Evolutionary conservation across 2,113 vertebrate species (phyloP).

Genomic region (Cyanoderma ruficeps): DNA sequence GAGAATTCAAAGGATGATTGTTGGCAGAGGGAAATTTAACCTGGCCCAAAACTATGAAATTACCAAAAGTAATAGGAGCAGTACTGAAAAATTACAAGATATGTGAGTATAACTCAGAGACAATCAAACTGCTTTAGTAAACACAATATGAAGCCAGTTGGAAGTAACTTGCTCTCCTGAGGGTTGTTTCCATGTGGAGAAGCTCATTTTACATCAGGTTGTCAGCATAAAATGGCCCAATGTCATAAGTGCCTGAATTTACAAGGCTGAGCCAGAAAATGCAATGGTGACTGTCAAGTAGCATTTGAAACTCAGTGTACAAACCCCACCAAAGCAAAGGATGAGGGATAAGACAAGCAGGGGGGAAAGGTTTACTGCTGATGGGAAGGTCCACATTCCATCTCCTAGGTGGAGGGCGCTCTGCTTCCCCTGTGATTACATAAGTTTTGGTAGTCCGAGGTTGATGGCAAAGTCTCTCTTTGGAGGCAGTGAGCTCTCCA

Average conservation of each 20-base stretch:
- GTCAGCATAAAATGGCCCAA: slow-evolving; percentile 42
- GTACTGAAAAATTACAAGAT: slow-evolving; percentile 55
- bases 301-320: not conserved
- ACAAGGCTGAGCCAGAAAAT: not conserved
- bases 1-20: slow-evolving; percentile 27
- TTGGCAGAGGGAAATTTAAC: slow-evolving; percentile 39
- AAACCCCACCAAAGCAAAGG: not conserved
- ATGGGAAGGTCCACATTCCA: not conserved
- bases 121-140: slow-evolving; percentile 51
- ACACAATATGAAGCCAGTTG: slow-evolving; percentile 56
- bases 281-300: not conserved
- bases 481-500: not conserved
- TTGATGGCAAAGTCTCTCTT: not conserved
- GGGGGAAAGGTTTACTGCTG: not conserved
- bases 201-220: slow-evolving; percentile 54
- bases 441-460: not conserved
- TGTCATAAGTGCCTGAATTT: slow-evolving; percentile 9
- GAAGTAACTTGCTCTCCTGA: slow-evolving; percentile 38
- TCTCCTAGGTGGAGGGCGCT: not conserved
- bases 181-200: slow-evolving; percentile 51
- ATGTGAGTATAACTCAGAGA: slow-evolving; percentile 24
- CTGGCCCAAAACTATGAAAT: slow-evolving; percentile 39
- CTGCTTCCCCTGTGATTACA: accelerated
- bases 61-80: slow-evolving; percentile 30
- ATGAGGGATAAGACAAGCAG: not conserved